A percentile compares a stretch with the other conserved stretches of the same genome.
Conservation (phyloP, 92 coral and sea anemone species). For the Galaxea fascicularis region DNA sequence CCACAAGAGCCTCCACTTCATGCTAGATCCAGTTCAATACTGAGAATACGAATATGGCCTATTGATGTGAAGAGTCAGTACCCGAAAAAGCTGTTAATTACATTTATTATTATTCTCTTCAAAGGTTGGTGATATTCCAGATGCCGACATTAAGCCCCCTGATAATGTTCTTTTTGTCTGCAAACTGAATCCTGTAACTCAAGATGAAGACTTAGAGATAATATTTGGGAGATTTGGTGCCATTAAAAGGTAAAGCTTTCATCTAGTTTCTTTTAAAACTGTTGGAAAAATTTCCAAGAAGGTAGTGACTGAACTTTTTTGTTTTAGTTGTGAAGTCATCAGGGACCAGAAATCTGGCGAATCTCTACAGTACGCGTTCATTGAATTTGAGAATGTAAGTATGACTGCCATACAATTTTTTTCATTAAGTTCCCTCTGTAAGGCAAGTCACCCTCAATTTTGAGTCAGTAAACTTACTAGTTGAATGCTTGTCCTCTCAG, state of each 20-base stretch:
- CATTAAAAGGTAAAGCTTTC: constrained; percentile 72
- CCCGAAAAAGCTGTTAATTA: background rate
- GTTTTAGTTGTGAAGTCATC: constrained; percentile 92
- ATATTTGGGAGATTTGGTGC: constrained; percentile 96
- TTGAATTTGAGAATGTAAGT: constrained; percentile 98
- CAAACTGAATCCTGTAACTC: constrained; percentile 95
- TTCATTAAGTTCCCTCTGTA: no score
- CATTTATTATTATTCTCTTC: background rate
- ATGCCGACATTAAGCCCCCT: constrained; percentile 96
- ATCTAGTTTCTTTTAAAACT: background rate
- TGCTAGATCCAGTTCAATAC: no score
- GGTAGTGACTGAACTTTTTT: background rate
- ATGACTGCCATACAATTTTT: background rate
- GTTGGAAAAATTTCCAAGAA: background rate
- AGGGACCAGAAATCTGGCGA: constrained; percentile 89
- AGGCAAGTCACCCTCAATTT: background rate
- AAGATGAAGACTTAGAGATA: constrained; percentile 95
- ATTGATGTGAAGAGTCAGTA: no score
- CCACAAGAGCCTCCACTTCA: no score
- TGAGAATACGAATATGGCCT: no score
- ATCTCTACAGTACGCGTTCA: constrained; percentile 96
- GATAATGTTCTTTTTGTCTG: constrained; percentile 98
- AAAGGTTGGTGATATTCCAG: constrained; percentile 97
- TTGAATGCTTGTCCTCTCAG: no score
- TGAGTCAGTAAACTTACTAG: no score